Evolutionary conservation across 2,113 vertebrate species (phyloP), one percentile per base, ranked within the genome.

Genomic region (Dipodomys spectabilis): DNA sequence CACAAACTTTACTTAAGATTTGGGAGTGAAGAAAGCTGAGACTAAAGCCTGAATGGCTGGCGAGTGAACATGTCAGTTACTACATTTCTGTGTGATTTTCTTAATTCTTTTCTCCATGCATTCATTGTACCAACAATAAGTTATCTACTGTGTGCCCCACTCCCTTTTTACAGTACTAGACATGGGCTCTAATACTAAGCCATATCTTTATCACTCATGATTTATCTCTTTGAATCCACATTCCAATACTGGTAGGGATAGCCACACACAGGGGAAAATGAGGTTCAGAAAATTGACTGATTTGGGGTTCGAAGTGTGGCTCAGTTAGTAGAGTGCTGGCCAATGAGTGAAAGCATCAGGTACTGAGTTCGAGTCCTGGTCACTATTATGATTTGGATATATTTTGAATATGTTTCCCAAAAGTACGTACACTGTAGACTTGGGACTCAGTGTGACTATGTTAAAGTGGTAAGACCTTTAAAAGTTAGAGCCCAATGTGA

Each of bases 201-300:
- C 32, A 73, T 35, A 73, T 73, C 72, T 30, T 7, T 8, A 73
- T 5, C 18, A 19, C 35, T 32, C 49, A 13, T 53, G 7, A n/a
- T 69, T 92, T 45, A 10, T 77, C 49, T 80, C 67, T 94, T 79
- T 85, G 39, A 94, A 60, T 62, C 7, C 10, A 69, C 79, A 84
- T 95, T 93, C 86, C 22, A 57, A 25, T 30, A 28, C 19, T n/a
- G 69, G 32, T 0, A 18, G 6, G 64, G n/a, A 93, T 20, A 22
- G 73, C 68, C 23, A 27, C 7, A 88, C 27, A 88, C 44, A 77
- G 69, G 57, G 39, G 35, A 30, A 88, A 82, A 85, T 65, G 57
- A 93, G 82, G 45, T 28, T n/a, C 15, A 92, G 8, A 49, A 49
- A 49, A 49, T 5, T 49, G 49, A 12, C 49, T 49, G 49, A 49